Percentiles rank a stretch among this genome's conserved stretches.
Conservation (phyloP, 2,797 vertebrate genomes). For the Coregonus ussuriensis region DNA sequence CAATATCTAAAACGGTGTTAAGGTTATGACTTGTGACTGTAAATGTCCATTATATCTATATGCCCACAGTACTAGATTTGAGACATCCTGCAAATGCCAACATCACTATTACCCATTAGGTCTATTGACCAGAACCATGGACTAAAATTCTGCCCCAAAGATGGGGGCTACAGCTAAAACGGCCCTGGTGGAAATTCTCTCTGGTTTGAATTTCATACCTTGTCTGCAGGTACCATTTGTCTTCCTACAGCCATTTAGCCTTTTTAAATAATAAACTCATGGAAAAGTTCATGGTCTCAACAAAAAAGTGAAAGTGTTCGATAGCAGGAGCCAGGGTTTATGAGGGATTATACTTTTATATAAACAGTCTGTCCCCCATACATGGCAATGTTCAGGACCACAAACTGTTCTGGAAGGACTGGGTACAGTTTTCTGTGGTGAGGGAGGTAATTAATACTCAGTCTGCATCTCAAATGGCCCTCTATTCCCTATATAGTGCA, state of each 20-base stretch:
- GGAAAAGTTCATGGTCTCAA: conserved; percentile 24
- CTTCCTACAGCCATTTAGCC: conserved; percentile 50
- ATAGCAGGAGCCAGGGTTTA: conserved; percentile 48
- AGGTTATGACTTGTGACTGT: neutral
- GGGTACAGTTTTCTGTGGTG: conserved; percentile 44
- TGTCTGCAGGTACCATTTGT: conserved; percentile 18
- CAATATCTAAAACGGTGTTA: neutral
- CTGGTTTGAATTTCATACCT: neutral
- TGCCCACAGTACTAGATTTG: neutral
- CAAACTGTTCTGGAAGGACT: conserved; percentile 52
- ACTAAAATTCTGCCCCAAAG: neutral
- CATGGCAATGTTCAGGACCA: conserved; percentile 54
- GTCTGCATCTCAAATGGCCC: neutral
- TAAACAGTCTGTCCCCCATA: conserved; percentile 52
- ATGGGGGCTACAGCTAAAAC: neutral
- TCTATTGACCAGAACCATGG: neutral
- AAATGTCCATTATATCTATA: no score
- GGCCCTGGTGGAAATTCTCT: no score
- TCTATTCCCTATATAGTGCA: neutral
- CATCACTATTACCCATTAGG: neutral
- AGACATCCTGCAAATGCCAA: neutral
- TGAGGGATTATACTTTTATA: conserved; percentile 57
- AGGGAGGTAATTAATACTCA: conserved; percentile 53
- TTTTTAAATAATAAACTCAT: conserved; percentile 59
- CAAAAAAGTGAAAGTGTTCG: conserved; percentile 7